These are phyloP conservation scores for Pseudonaja textilis DNA, from an alignment of 2,113 vertebrate genomes.

Conservation along the genomic window DNA sequence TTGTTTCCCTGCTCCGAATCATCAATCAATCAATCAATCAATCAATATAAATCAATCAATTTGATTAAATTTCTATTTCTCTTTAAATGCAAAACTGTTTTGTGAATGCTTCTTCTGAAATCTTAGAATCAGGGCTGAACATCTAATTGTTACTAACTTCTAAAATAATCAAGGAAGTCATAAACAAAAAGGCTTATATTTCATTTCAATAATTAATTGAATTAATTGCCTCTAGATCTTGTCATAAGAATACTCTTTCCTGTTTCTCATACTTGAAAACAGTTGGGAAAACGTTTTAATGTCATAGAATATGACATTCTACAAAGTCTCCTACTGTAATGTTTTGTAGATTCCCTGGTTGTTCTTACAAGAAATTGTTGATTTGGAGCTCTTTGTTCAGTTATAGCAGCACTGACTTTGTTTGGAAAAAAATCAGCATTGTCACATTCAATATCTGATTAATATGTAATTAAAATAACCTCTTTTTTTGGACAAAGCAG, in stretches of 20 bases:
- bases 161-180: neutral
- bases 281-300: neutral
- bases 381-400: neutral
- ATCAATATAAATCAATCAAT: too few relatives aligned
- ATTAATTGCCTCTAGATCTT: neutral
- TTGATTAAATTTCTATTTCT: neutral
- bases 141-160: neutral
- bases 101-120: neutral
- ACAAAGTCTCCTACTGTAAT: neutral
- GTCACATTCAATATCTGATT: neutral
- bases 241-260: neutral
- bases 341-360: neutral
- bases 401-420: neutral
- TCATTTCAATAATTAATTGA: neutral
- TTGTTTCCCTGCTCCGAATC: neutral
- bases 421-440: slow-evolving; percentile 6
- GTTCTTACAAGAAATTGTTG: neutral
- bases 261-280: neutral
- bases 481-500: neutral
- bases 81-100: neutral
- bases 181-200: neutral
- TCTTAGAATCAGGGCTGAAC: neutral
- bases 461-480: neutral
- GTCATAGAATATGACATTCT: neutral
- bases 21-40: neutral